Conservation (phyloP, 2,113 vertebrate genomes). For the Oncorhynchus keta region DNA sequence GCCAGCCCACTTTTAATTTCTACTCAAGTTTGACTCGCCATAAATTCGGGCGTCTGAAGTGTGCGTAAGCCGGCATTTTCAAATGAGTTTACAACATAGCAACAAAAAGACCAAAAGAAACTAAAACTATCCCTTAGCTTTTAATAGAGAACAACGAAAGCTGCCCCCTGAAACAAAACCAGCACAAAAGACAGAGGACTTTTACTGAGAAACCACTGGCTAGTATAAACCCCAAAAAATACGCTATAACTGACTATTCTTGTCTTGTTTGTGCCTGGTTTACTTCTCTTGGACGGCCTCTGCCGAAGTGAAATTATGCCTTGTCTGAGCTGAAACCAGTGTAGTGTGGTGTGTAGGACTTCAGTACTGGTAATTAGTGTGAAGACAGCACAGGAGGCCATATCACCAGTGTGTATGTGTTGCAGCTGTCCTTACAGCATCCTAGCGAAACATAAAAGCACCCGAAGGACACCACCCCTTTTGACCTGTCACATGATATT, state of each 20-base stretch:
- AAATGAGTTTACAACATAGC: slow-evolving; percentile 11
- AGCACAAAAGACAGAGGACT: slow-evolving; percentile 13
- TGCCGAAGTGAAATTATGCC: slow-evolving; percentile 28
- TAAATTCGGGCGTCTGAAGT: neutral
- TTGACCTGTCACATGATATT: slow-evolving; percentile 18
- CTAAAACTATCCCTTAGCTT: slow-evolving; percentile 10
- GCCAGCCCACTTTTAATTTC: too few species aligned
- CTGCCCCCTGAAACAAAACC: slow-evolving; percentile 26
- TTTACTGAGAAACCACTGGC: slow-evolving; percentile 43
- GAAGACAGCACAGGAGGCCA: neutral
- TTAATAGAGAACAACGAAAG: slow-evolving; percentile 26
- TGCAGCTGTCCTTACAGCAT: slow-evolving; percentile 54
- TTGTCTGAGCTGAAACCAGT: slow-evolving; percentile 5
- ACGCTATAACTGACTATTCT: slow-evolving; percentile 32
- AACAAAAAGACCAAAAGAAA: slow-evolving; percentile 11
- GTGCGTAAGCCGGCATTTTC: neutral
- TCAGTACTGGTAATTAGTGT: slow-evolving; percentile 8
- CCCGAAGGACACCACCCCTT: slow-evolving; percentile 15
- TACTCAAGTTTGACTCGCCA: too few species aligned
- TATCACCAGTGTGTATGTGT: neutral
- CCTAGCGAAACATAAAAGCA: slow-evolving; percentile 16
- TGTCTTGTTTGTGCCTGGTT: slow-evolving; percentile 24
- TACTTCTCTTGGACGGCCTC: slow-evolving; percentile 3
- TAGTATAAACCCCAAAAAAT: slow-evolving; percentile 28
- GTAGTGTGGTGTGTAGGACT: neutral